phyloP scores from a whole-genome alignment of 2,113 vertebrate genomes.

The Pagrus major region DNA sequence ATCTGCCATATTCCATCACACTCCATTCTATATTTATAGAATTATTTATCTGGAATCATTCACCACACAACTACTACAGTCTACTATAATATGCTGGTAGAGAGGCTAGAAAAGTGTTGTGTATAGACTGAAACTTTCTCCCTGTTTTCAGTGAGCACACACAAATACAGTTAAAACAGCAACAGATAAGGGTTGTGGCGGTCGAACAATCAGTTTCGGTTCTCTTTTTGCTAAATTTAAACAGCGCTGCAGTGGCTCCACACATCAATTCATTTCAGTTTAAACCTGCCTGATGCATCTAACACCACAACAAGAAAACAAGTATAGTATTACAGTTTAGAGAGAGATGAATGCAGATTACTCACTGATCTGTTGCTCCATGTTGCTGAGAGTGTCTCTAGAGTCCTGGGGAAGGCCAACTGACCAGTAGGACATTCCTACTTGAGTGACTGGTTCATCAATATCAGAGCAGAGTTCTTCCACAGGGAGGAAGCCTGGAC shows the following conservation, averaged over 20 bases:
- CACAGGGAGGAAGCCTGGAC: slow-evolving; percentile 8
- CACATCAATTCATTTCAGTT: not conserved
- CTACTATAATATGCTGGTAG: not conserved
- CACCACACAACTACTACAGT: not conserved
- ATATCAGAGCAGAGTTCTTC: slow-evolving; percentile 6
- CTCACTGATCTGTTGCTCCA: slow-evolving; percentile 85
- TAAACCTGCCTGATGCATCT: not conserved
- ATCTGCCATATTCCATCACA: not conserved
- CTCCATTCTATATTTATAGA: not conserved
- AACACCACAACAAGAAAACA: not conserved
- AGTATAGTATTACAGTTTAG: not conserved
- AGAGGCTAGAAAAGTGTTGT: not conserved
- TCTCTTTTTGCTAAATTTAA: slow-evolving; percentile 58
- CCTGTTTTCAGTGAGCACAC: not conserved
- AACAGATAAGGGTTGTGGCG: not conserved
- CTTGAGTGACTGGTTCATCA: slow-evolving; percentile 11
- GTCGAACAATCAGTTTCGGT: slow-evolving; percentile 50
- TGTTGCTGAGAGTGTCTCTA: slow-evolving; percentile 67
- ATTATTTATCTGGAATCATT: too few relatives aligned
- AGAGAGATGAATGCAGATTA: not conserved
- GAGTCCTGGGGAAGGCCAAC: slow-evolving; percentile 83
- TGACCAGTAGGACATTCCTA: slow-evolving; percentile 89
- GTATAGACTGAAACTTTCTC: not conserved
- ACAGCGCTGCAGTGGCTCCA: not conserved
- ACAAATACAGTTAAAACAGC: not conserved